phyloP scores from a whole-genome alignment of 1,140 invertebrate genomes.

The Drosophila kikkawai region DNA sequence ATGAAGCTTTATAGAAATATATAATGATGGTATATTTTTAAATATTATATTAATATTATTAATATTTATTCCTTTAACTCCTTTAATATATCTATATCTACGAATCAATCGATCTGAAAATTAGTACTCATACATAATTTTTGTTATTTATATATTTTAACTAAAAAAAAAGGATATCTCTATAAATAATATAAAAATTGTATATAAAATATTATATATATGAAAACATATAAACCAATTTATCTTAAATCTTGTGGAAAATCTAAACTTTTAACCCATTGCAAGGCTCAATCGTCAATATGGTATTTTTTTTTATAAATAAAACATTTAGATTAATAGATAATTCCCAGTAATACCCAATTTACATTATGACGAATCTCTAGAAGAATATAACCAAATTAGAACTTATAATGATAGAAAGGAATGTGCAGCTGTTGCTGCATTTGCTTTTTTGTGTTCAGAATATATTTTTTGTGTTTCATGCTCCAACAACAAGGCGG shows the following conservation, averaged over 20 bases:
- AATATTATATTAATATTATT: too few species aligned
- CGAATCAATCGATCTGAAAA: too few species aligned
- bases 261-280: not conserved
- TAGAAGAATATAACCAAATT: not conserved
- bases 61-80: too few species aligned
- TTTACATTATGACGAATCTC: not conserved
- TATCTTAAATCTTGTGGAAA: not conserved
- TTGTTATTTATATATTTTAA: too few species aligned
- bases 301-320: too few species aligned
- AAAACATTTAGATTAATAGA: too few species aligned
- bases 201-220: not conserved
- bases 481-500: constrained; percentile 6
- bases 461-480: constrained; percentile 20
- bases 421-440: constrained; percentile 30
- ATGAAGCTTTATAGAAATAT: too few species aligned
- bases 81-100: too few species aligned
- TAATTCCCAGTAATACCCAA: too few species aligned
- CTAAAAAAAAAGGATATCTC: not conserved
- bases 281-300: not conserved
- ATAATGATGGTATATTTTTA: too few species aligned
- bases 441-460: constrained; percentile 8
- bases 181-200: not conserved
- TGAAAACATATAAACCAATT: not conserved
- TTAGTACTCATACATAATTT: too few species aligned
- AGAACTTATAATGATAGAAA: not conserved